phyloP scores from a whole-genome alignment of 2,888 invertebrate genomes.

The Pachydiplax longipennis region DNA sequence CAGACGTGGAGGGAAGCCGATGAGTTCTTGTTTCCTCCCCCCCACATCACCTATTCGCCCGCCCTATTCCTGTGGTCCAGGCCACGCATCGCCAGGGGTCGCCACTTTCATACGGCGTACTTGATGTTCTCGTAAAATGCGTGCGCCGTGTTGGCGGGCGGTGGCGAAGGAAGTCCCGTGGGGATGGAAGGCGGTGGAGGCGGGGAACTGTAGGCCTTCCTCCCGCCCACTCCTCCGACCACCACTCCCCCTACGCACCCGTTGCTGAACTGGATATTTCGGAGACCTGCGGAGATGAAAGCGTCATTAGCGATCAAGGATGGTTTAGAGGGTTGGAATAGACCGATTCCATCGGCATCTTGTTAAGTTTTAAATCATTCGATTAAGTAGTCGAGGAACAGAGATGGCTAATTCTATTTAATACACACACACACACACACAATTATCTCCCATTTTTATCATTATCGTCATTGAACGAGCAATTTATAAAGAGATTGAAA shows the following conservation, averaged over 20 bases:
- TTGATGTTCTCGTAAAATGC: conserved; percentile 51
- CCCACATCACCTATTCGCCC: background rate
- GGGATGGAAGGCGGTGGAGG: conserved; percentile 61
- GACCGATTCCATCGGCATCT: no score
- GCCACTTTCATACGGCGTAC: conserved; percentile 48
- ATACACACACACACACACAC: no score
- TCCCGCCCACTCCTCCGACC: background rate
- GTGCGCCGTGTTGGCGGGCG: conserved; percentile 56
- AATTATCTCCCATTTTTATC: no score
- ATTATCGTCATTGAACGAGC: no score
- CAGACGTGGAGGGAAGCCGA: background rate
- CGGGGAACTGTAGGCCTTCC: conserved; percentile 54
- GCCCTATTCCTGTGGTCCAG: background rate
- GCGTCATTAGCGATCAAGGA: background rate
- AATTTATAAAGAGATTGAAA: no score
- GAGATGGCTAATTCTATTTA: no score
- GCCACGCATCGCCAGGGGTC: background rate
- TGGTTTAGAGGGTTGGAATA: no score
- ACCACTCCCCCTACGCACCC: background rate
- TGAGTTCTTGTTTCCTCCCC: background rate
- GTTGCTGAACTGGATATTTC: background rate
- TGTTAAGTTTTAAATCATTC: no score
- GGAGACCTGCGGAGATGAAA: background rate
- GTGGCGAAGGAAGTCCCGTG: conserved; percentile 60
- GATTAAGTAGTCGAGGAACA: no score